These are phyloP conservation scores for Notiomystis cincta DNA, from an alignment of 2,113 vertebrate genomes.

Conservation along the genomic window DNA sequence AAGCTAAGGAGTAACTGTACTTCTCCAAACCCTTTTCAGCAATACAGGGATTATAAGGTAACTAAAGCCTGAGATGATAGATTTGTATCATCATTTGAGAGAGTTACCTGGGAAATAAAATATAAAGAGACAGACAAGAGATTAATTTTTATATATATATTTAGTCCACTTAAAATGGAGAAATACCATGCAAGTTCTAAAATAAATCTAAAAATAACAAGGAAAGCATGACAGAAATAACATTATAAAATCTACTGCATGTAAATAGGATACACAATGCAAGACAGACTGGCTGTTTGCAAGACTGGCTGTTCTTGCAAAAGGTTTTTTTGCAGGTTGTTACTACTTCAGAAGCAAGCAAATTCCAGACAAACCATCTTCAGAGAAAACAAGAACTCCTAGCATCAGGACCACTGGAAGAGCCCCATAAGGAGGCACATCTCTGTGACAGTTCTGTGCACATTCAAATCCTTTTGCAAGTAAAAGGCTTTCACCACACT, in stretches of 20 bases:
- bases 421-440: neutral
- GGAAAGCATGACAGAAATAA: neutral
- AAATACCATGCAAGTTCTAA: neutral
- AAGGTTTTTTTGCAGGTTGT: neutral
- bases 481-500: neutral
- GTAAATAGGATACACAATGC: too few species aligned
- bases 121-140: neutral
- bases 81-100: neutral
- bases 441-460: neutral
- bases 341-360: neutral
- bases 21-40: neutral
- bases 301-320: neutral
- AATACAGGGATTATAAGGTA: neutral
- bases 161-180: neutral
- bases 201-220: neutral
- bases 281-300: neutral
- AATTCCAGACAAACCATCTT: neutral
- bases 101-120: neutral
- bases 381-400: neutral
- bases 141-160: neutral
- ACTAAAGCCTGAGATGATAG: neutral
- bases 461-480: neutral
- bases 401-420: neutral
- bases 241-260: neutral
- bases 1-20: neutral